Conservation (phyloP, 2,113 vertebrate genomes). For the Setophaga petechia region DNA sequence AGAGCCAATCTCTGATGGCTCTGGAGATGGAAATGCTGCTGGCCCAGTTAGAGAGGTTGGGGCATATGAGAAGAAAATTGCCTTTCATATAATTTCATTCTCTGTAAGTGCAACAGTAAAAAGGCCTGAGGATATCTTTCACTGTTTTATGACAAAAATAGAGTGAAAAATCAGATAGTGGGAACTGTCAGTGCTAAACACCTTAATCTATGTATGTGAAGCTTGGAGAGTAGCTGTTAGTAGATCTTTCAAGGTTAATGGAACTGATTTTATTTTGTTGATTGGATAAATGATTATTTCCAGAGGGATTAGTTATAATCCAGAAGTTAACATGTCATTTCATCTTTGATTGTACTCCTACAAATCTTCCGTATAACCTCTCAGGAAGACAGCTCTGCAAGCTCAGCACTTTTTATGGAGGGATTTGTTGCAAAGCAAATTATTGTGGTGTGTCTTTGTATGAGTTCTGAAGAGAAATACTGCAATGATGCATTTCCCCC, state of each 20-base stretch:
- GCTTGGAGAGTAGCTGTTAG: neutral
- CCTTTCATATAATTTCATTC: neutral
- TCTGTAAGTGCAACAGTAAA: neutral
- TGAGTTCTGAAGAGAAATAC: neutral
- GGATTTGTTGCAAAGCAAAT: neutral
- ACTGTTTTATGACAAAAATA: neutral
- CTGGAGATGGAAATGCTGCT: neutral
- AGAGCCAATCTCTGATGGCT: neutral
- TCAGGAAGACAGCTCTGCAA: neutral
- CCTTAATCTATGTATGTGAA: neutral
- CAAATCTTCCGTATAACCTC: slow-evolving; percentile 10
- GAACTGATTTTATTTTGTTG: slow-evolving; percentile 30
- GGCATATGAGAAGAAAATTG: neutral
- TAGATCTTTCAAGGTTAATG: slow-evolving; percentile 30
- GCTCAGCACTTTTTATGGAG: slow-evolving; percentile 18
- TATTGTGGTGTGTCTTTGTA: neutral
- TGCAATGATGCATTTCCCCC: neutral
- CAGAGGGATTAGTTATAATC: slow-evolving; percentile 47
- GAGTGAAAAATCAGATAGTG: neutral
- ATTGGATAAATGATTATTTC: slow-evolving; percentile 61
- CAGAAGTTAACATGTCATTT: slow-evolving; percentile 36
- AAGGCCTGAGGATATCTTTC: neutral
- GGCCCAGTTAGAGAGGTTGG: neutral
- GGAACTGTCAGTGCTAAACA: neutral
- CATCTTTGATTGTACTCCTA: neutral